These are phyloP conservation scores for Noctilio leporinus DNA, from an alignment of 2,113 vertebrate species.

Conservation along the genomic window DNA sequence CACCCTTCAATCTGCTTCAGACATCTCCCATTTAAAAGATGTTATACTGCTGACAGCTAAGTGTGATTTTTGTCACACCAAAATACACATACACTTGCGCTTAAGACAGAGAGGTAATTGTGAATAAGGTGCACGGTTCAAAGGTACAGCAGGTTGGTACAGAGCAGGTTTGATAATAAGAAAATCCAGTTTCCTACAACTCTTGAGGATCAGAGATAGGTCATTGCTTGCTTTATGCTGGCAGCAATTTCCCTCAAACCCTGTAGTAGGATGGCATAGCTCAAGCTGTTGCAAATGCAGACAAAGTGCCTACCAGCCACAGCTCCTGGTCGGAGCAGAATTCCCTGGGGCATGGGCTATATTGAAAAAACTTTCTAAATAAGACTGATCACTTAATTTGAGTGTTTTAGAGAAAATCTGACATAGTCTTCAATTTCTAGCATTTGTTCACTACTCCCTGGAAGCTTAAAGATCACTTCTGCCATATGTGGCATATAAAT, in stretches of 20 bases:
- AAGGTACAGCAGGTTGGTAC: constrained; percentile 78
- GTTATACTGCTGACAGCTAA: constrained; percentile 77
- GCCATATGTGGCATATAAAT: constrained; percentile 34
- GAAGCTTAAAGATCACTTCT: constrained; percentile 82
- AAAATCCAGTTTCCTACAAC: constrained; percentile 82
- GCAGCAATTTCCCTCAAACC: constrained; percentile 91
- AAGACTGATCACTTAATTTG: constrained; percentile 88
- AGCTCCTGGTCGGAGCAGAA: constrained; percentile 78
- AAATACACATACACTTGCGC: constrained; percentile 78
- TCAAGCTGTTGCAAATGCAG: constrained; percentile 90
- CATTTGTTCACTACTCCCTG: constrained; percentile 81
- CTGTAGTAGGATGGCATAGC: constrained; percentile 86
- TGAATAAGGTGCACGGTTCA: constrained; percentile 75
- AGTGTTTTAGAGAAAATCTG: constrained; percentile 78
- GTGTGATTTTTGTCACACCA: constrained; percentile 82
- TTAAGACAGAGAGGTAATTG: constrained; percentile 77
- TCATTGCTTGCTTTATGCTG: constrained; percentile 90
- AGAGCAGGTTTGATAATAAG: constrained; percentile 88
- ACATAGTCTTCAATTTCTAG: constrained; percentile 80
- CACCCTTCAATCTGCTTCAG: constrained; percentile 21
- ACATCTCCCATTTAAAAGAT: constrained; percentile 69
- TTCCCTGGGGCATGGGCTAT: constrained; percentile 84
- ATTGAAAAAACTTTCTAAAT: constrained; percentile 86
- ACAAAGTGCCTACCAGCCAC: constrained; percentile 72
- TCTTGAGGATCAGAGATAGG: constrained; percentile 82